These are phyloP conservation scores for Kuschelorhynchus macadamiae DNA, from an alignment of 2,888 invertebrate species.

Conservation along the genomic window DNA sequence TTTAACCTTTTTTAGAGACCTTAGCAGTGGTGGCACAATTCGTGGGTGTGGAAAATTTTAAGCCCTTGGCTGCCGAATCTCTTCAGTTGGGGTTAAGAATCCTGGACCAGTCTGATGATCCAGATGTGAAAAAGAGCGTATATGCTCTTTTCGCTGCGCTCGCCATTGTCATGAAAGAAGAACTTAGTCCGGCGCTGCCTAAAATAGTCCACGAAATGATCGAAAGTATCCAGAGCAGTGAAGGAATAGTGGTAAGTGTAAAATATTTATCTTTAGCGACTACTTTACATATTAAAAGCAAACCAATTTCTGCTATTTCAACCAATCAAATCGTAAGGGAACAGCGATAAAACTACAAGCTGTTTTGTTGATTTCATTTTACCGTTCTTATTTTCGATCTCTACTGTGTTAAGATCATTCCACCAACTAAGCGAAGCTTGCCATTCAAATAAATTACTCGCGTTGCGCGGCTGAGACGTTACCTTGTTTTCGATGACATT, in stretches of 20 bases:
- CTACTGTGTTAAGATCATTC: too few species aligned
- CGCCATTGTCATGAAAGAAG: slow-evolving; percentile 78
- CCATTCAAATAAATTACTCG: too few species aligned
- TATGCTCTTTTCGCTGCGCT: slow-evolving; percentile 81
- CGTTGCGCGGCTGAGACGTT: too few species aligned
- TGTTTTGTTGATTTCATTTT: too few species aligned
- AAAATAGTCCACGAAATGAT: slow-evolving; percentile 78
- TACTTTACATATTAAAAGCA: too few species aligned
- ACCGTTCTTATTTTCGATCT: too few species aligned
- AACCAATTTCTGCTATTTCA: too few species aligned
- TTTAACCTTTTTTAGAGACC: slow-evolving; percentile 77
- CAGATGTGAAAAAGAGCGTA: slow-evolving; percentile 79
- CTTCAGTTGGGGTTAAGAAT: slow-evolving; percentile 77
- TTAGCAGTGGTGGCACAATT: slow-evolving; percentile 80
- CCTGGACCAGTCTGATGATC: slow-evolving; percentile 77
- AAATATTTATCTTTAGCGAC: not conserved
- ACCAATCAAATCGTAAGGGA: too few species aligned
- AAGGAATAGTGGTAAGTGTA: slow-evolving; percentile 74
- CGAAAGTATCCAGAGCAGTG: slow-evolving; percentile 78
- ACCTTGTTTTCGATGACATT: too few species aligned
- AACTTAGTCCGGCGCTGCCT: slow-evolving; percentile 76
- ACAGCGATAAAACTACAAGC: too few species aligned
- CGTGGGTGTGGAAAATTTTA: slow-evolving; percentile 79
- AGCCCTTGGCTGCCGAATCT: slow-evolving; percentile 78
- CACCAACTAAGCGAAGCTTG: too few species aligned